Percentiles rank a stretch among this genome's conserved stretches.
These are phyloP conservation scores for Oxyura jamaicensis DNA, from an alignment of 2,113 vertebrate genomes.

Conservation along the genomic window DNA sequence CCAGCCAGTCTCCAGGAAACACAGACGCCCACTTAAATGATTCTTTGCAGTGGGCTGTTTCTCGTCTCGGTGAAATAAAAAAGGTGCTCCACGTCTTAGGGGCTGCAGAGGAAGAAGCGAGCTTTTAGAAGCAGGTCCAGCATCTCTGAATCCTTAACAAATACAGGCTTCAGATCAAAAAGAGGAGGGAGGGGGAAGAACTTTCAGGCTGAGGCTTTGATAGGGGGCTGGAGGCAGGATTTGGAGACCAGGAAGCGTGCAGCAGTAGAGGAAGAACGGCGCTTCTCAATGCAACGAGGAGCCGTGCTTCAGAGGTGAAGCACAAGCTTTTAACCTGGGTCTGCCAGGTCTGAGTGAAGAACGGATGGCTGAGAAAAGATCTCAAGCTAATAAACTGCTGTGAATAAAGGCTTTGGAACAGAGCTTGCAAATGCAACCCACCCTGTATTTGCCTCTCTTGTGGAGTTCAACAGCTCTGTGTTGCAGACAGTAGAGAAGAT, in stretches of 20 bases:
- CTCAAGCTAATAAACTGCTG: neutral
- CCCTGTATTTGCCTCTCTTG: neutral
- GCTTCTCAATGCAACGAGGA: neutral
- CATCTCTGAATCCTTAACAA: conserved; percentile 1
- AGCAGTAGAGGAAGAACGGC: neutral
- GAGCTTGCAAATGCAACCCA: neutral
- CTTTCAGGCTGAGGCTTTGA: neutral
- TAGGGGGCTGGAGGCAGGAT: neutral
- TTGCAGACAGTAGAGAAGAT: neutral
- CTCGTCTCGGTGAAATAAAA: neutral
- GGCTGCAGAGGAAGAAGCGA: neutral
- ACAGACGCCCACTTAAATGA: neutral
- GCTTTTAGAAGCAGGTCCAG: neutral
- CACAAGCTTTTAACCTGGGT: neutral
- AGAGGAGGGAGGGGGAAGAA: neutral
- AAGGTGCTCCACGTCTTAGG: neutral
- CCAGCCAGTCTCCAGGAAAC: neutral
- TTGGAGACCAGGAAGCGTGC: neutral
- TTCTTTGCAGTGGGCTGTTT: neutral
- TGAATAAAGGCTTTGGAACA: neutral
- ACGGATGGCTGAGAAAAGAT: neutral
- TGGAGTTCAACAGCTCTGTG: neutral
- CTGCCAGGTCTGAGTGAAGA: neutral
- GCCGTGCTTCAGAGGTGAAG: neutral
- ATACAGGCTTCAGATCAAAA: neutral